Conservation (phyloP, 2,797 vertebrate genomes). For the Enteromius afrohamiltoni region DNA sequence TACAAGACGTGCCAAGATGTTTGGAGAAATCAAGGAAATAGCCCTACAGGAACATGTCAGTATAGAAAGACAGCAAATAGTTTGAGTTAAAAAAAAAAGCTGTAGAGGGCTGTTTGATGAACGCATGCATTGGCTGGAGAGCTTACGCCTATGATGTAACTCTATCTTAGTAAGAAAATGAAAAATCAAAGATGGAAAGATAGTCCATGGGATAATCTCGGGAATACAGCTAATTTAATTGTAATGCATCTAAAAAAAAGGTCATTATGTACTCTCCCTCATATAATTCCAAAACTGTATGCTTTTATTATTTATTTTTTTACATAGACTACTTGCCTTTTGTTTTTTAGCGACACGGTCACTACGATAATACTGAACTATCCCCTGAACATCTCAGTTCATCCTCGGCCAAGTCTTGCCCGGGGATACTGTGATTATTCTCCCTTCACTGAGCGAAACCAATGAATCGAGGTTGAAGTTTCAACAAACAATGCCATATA, state of each 20-base stretch:
- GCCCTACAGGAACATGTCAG: slow-evolving; percentile 25
- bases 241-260: background rate
- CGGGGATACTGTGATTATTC: slow-evolving; percentile 32
- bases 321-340: background rate
- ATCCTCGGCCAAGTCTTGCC: slow-evolving; percentile 49
- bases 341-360: background rate
- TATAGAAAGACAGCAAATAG: slow-evolving; percentile 37
- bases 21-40: slow-evolving; percentile 42
- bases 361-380: background rate
- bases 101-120: slow-evolving; percentile 24
- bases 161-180: background rate
- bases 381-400: slow-evolving; percentile 49
- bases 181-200: slow-evolving; percentile 30
- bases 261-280: background rate
- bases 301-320: background rate
- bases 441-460: slow-evolving; percentile 38
- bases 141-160: slow-evolving; percentile 33
- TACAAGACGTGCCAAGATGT: slow-evolving; percentile 34
- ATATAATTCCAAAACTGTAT: background rate
- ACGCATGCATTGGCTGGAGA: slow-evolving; percentile 20
- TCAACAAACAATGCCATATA: slow-evolving; percentile 64
- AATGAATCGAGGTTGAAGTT: slow-evolving; percentile 61
- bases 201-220: background rate
- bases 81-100: slow-evolving; percentile 15
- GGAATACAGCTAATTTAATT: background rate